Conservation (phyloP, 2,797 vertebrate genomes). For the Craterocephalus amniculus region DNA sequence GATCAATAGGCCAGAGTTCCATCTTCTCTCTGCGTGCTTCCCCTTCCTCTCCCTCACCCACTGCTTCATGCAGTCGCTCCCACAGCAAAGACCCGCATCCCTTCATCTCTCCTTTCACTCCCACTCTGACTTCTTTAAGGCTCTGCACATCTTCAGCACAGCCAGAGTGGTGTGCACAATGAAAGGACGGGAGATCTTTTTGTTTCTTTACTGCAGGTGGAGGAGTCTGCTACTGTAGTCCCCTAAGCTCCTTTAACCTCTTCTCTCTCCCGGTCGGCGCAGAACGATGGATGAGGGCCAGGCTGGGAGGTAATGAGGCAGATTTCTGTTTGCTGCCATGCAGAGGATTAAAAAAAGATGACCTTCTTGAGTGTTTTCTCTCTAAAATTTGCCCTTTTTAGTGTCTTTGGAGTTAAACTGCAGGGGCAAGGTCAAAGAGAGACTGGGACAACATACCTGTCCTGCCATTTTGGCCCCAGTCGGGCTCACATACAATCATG, state of each 20-base stretch:
- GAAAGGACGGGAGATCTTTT: conserved; percentile 37
- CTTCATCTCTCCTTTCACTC: conserved; percentile 19
- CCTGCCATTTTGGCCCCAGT: too few species aligned
- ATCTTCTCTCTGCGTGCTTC: background rate
- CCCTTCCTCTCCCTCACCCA: conserved; percentile 28
- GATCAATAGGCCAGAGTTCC: conserved; percentile 45
- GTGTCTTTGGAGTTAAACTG: conserved; percentile 30
- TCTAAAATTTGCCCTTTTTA: conserved; percentile 27
- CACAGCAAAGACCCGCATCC: conserved; percentile 33
- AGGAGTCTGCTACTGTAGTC: conserved; percentile 46
- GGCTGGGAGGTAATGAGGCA: conserved; percentile 72
- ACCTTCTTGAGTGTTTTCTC: conserved; percentile 56
- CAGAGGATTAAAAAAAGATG: conserved; percentile 76
- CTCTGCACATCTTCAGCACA: background rate
- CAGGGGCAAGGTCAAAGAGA: background rate
- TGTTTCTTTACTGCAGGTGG: conserved; percentile 40
- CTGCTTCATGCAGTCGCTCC: conserved; percentile 41
- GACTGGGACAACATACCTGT: too few species aligned
- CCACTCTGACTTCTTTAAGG: conserved; percentile 22
- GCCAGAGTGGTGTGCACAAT: conserved; percentile 25
- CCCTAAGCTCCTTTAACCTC: conserved; percentile 58
- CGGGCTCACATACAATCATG: too few species aligned
- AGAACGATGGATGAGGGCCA: conserved; percentile 59
- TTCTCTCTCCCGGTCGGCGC: conserved; percentile 38
- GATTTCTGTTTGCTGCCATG: conserved; percentile 62